phyloP scores from a whole-genome alignment of 2,113 vertebrate genomes.

The Amphilophus citrinellus region DNA sequence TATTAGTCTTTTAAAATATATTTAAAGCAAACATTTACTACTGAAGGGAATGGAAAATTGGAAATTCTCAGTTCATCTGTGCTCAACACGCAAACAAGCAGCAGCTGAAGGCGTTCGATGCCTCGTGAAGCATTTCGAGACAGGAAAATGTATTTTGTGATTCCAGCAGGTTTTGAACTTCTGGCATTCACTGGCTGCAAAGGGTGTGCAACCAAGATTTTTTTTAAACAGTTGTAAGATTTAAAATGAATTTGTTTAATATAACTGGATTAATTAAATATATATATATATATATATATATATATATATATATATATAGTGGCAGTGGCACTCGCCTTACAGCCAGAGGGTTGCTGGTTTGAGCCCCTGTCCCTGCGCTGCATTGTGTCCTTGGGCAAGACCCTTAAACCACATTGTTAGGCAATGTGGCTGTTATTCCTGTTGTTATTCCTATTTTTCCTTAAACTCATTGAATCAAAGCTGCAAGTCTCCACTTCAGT shows the following conservation, averaged over 20 bases:
- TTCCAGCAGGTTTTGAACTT: background rate
- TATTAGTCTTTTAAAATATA: background rate
- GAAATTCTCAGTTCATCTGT: background rate
- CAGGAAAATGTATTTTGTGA: background rate
- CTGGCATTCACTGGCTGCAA: background rate
- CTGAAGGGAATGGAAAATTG: background rate
- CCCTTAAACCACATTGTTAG: too few relatives aligned
- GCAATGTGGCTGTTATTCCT: background rate
- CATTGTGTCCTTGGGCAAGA: too few relatives aligned
- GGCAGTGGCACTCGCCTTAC: too few relatives aligned
- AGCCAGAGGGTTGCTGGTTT: too few relatives aligned
- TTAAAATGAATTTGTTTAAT: background rate
- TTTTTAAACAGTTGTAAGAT: background rate
- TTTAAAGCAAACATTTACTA: background rate
- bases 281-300: too few relatives aligned
- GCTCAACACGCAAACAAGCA: background rate
- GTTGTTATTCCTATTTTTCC: background rate
- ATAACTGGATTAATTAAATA: background rate
- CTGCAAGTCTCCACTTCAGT: background rate
- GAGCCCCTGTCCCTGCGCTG: too few relatives aligned
- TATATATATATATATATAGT: background rate
- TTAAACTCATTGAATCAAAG: background rate
- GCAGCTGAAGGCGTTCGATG: background rate
- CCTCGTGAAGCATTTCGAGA: rapidly evolving
- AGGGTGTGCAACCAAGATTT: background rate